Evolutionary conservation across 2,113 vertebrate species (phyloP).

Genomic region (Microtus ochrogaster): DNA sequence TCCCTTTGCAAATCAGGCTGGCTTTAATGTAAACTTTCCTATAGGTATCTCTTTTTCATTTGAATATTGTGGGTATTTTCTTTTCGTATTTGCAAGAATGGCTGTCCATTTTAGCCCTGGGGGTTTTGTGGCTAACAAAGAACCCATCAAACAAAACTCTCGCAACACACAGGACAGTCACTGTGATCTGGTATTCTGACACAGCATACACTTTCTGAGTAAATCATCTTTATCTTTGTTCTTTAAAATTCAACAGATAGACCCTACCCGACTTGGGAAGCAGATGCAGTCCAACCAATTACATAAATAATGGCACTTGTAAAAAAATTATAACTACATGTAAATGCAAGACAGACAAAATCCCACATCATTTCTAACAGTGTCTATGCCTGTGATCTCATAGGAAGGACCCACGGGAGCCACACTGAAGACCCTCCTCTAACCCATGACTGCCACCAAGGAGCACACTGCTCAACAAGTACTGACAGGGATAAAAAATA

Average conservation of each 20-base stretch:
- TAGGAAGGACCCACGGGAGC: background rate
- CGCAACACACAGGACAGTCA: slow-evolving; percentile 26
- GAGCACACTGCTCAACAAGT: background rate
- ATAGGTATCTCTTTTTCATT: slow-evolving; percentile 13
- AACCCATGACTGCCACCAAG: background rate
- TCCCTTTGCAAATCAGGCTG: background rate
- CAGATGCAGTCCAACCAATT: background rate
- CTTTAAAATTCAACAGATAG: slow-evolving; percentile 51
- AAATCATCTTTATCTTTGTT: slow-evolving; percentile 32
- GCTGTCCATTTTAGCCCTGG: slow-evolving; percentile 30
- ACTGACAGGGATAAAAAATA: background rate
- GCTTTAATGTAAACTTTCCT: slow-evolving; percentile 53
- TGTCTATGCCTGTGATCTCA: slow-evolving; percentile 13
- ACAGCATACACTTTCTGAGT: background rate
- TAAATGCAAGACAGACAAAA: slow-evolving; percentile 1
- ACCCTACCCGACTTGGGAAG: slow-evolving; percentile 23
- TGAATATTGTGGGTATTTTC: slow-evolving; percentile 22
- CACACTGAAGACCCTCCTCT: background rate
- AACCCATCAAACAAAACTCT: slow-evolving; percentile 63
- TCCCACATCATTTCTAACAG: slow-evolving; percentile 33
- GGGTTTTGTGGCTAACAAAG: slow-evolving; percentile 51
- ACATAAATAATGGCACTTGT: background rate
- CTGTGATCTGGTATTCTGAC: slow-evolving; percentile 52
- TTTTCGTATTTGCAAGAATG: background rate
- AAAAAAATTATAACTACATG: slow-evolving; percentile 4